Evolutionary conservation across 2,888 invertebrate genomes (phyloP).

Genomic region (Ennomos erosarius): DNA sequence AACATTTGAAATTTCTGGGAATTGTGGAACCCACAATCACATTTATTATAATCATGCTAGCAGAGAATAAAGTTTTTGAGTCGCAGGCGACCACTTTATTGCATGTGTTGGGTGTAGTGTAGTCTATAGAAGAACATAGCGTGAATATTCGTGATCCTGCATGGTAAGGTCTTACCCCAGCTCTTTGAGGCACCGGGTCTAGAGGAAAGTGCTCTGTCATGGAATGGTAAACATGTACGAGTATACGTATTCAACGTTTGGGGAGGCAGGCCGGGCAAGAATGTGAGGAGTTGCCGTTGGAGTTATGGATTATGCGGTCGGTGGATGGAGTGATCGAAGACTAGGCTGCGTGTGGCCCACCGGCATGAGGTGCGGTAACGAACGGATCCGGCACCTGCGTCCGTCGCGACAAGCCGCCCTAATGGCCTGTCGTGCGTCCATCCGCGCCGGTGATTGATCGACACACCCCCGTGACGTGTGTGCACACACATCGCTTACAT

Average conservation of each 20-base stretch:
- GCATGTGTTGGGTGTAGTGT: neutral
- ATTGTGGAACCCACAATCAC: constrained; percentile 1
- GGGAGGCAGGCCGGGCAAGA: constrained; percentile 34
- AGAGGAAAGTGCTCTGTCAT: constrained; percentile 23
- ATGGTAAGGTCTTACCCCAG: constrained; percentile 4
- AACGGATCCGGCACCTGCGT: constrained; percentile 64
- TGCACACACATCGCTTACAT: constrained; percentile 72
- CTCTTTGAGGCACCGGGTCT: constrained; percentile 6
- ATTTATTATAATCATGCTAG: constrained; percentile 7
- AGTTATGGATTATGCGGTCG: constrained; percentile 56
- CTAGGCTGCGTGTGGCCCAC: constrained; percentile 46
- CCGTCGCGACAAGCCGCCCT: constrained; percentile 64
- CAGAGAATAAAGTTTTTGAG: constrained; percentile 3
- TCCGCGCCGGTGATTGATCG: constrained; percentile 80
- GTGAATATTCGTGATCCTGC: neutral
- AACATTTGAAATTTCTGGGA: constrained; percentile 17
- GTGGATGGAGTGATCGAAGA: constrained; percentile 60
- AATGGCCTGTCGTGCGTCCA: constrained; percentile 82
- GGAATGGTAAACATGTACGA: constrained; percentile 17
- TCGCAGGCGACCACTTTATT: neutral
- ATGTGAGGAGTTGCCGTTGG: constrained; percentile 29
- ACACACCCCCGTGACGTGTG: constrained; percentile 71
- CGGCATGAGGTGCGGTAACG: constrained; percentile 46
- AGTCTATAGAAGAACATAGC: neutral
- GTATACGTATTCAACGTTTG: constrained; percentile 25